Percentiles rank a stretch among this genome's conserved stretches.
Conservation (phyloP, 2,888 invertebrate genomes). For the Trissolcus japonicus region DNA sequence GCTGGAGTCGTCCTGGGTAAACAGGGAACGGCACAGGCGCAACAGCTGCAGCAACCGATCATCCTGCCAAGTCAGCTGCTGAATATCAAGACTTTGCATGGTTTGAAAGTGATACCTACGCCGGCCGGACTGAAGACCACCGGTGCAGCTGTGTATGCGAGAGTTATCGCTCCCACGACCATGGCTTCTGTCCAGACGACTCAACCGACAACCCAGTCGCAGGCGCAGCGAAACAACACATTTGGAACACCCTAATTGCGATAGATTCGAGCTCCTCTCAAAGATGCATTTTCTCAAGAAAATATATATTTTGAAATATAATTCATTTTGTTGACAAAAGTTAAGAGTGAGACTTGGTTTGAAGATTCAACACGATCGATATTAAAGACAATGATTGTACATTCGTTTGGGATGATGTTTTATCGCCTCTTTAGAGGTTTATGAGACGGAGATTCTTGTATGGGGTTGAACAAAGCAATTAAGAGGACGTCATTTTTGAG, state of each 20-base stretch:
- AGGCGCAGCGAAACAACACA: conserved; percentile 50
- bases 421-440: neutral
- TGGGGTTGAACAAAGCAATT: neutral
- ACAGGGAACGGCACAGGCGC: conserved; percentile 59
- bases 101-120: conserved; percentile 73
- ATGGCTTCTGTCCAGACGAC: conserved; percentile 64
- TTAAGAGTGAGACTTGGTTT: neutral
- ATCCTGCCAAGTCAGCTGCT: conserved; percentile 73
- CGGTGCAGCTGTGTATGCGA: conserved; percentile 72
- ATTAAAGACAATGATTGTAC: too few species aligned
- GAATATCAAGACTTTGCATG: conserved; percentile 73
- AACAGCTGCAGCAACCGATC: conserved; percentile 70
- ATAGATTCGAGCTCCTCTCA: conserved; percentile 8
- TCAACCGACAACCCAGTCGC: conserved; percentile 34
- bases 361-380: too few species aligned
- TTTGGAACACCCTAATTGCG: conserved; percentile 45
- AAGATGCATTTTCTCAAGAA: neutral
- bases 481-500: conserved; percentile 4
- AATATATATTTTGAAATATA: neutral
- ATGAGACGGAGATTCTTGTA: neutral
- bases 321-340: neutral
- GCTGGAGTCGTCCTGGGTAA: conserved; percentile 70
- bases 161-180: conserved; percentile 73
- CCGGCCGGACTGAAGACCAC: conserved; percentile 72
- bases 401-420: too few species aligned